phyloP scores from a whole-genome alignment of 2,888 invertebrate species.

The Orthosia gracilis region DNA sequence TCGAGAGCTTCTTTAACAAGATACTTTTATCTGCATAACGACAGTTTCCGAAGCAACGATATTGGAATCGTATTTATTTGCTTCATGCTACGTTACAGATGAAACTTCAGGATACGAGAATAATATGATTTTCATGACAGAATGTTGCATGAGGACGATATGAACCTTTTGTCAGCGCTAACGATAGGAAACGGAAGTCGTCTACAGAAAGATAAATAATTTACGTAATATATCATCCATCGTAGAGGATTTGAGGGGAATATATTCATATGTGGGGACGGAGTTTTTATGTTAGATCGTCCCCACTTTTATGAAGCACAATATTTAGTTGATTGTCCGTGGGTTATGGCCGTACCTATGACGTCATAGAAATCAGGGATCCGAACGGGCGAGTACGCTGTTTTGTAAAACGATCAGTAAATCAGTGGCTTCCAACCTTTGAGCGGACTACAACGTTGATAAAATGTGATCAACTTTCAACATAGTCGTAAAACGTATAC shows the following conservation, averaged over 20 bases:
- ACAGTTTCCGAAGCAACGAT: slow-evolving; percentile 6
- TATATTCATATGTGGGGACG: slow-evolving; percentile 48
- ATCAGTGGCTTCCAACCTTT: slow-evolving; percentile 3
- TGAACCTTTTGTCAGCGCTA: slow-evolving; percentile 57
- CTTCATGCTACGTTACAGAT: slow-evolving; percentile 38
- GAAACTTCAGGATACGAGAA: slow-evolving; percentile 15
- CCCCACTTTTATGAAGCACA: slow-evolving; percentile 55
- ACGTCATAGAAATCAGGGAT: slow-evolving; percentile 37
- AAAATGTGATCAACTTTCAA: slow-evolving; percentile 6
- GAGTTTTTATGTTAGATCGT: slow-evolving; percentile 50
- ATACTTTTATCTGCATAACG: slow-evolving; percentile 10
- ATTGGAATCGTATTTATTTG: slow-evolving; percentile 35
- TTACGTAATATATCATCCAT: slow-evolving; percentile 65
- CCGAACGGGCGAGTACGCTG: neutral
- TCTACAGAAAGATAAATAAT: slow-evolving; percentile 65
- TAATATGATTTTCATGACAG: slow-evolving; percentile 39
- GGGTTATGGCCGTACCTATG: slow-evolving; percentile 22
- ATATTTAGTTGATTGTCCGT: slow-evolving; percentile 57
- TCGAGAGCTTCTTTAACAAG: neutral
- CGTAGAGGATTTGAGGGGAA: slow-evolving; percentile 55
- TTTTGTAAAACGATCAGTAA: neutral
- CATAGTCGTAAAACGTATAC: neutral
- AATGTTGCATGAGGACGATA: slow-evolving; percentile 41
- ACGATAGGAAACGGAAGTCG: slow-evolving; percentile 68
- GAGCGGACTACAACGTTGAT: neutral